Base-by-base conservation (phyloP, 2,888 invertebrate genomes). In the Agapostemon virescens region DNA sequence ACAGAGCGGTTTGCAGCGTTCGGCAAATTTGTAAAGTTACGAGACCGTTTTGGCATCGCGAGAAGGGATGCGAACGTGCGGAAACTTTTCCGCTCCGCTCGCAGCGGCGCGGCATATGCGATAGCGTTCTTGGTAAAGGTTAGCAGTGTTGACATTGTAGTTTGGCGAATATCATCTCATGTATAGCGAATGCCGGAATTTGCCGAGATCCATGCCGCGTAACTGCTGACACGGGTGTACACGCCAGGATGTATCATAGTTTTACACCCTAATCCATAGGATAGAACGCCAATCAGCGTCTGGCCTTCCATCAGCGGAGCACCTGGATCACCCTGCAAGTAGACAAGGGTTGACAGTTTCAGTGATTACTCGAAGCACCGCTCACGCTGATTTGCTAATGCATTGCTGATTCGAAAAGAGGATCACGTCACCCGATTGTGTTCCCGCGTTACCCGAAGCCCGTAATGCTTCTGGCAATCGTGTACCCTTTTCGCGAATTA, bases 181-280 rank as follows among this genome's bases (percentile, higher is more conserved):
- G 74, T 66, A 52, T 78, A 77, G 23, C 20, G 69, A 66, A 86
- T 71, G 15, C 76, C 86, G 33, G 86, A 73, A 68, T 79, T 84
- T 55, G 40, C 69, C 26, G 74, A 79, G 76, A 87, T 87, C 87
- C 87, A 85, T 15, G 76, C 11, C 42, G 85, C 78, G 73, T 87
- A 85, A 81, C 85, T 86, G 79, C 79, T 84, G 40, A 95, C 93
- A 84, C 94, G 93, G 1, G 94, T 94, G 75, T 94, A 95, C 0
- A 95, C 94, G 67, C 95, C 95, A 2, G 95, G 95, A 84, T 94
- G 94, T 61, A 88, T 82, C 1, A 89, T 87, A 64, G 93, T 92
- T 9, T 94, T 95, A 84, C 95, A 95, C 4, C 93, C 94, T 91
- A 94, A 94, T 49, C 95, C 95, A 93, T 94, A 95, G 30, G 95